Conservation (phyloP, 2,888 invertebrate species). For the Ferdinandea cuprea region DNA sequence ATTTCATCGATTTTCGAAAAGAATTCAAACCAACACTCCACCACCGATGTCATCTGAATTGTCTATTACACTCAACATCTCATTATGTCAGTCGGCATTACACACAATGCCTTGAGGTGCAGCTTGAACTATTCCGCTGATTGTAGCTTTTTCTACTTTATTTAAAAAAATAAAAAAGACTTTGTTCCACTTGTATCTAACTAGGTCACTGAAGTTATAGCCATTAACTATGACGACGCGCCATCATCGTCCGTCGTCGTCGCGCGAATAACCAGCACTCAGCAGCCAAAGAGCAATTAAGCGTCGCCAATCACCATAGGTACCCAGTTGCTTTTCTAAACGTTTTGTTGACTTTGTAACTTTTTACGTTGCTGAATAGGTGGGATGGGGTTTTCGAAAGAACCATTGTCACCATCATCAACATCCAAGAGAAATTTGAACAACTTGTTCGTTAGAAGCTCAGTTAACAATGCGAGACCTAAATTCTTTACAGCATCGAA, state of each 20-base stretch:
- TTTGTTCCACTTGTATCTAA: slow-evolving; percentile 58
- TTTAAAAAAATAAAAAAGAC: slow-evolving; percentile 23
- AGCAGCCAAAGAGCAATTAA: slow-evolving; percentile 1
- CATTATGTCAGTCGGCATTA: slow-evolving; percentile 30
- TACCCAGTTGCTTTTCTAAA: background rate
- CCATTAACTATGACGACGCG: background rate
- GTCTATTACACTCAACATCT: slow-evolving; percentile 5
- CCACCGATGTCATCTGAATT: no score
- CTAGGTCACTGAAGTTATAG: slow-evolving; percentile 38
- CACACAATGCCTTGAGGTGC: slow-evolving; percentile 46
- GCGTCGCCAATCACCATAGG: background rate
- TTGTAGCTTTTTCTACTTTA: slow-evolving; percentile 14
- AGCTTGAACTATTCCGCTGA: slow-evolving; percentile 40
- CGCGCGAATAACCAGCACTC: background rate
- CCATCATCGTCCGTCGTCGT: background rate
- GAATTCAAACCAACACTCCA: no score
- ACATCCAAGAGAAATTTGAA: background rate
- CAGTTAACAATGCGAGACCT: background rate
- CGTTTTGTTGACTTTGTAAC: background rate
- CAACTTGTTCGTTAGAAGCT: background rate
- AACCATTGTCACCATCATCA: background rate
- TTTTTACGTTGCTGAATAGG: no score
- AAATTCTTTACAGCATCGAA: no score
- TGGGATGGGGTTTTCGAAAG: no score
- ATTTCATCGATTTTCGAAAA: no score